Evolutionary conservation across 2,113 vertebrate genomes (phyloP).

Genomic region (Siniperca knerii): DNA sequence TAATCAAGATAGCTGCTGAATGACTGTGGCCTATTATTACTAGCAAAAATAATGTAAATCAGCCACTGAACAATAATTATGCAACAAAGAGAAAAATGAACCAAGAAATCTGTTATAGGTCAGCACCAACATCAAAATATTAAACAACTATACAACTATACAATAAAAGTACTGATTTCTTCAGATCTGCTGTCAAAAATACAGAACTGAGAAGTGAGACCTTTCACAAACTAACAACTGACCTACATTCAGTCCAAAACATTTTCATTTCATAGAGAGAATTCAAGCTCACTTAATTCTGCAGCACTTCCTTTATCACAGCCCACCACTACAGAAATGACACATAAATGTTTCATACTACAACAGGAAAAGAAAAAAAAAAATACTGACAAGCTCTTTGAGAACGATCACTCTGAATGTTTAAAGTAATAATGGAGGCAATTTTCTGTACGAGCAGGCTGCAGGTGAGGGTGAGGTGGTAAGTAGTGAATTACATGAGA

Average conservation of each 20-base stretch:
- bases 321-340: constrained; percentile 4
- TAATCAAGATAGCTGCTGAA: background rate
- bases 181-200: background rate
- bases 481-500: background rate
- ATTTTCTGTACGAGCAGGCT: background rate
- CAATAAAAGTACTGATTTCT: background rate
- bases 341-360: constrained; percentile 41
- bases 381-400: constrained; percentile 26
- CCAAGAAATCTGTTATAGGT: constrained; percentile 12
- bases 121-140: constrained; percentile 5
- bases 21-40: background rate
- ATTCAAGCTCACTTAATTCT: background rate
- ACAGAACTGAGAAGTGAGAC: background rate
- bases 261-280: constrained; percentile 27
- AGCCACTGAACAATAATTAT: background rate
- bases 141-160: too few species aligned
- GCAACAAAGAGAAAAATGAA: background rate
- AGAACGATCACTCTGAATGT: background rate
- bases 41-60: background rate
- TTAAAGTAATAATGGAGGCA: constrained; percentile 13
- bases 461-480: constrained; percentile 3
- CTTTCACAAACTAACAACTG: background rate
- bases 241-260: constrained; percentile 31
- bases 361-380: constrained; percentile 10
- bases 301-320: constrained; percentile 7